These are phyloP conservation scores for Hypena proboscidalis DNA, from an alignment of 2,888 invertebrate genomes.

Conservation along the genomic window DNA sequence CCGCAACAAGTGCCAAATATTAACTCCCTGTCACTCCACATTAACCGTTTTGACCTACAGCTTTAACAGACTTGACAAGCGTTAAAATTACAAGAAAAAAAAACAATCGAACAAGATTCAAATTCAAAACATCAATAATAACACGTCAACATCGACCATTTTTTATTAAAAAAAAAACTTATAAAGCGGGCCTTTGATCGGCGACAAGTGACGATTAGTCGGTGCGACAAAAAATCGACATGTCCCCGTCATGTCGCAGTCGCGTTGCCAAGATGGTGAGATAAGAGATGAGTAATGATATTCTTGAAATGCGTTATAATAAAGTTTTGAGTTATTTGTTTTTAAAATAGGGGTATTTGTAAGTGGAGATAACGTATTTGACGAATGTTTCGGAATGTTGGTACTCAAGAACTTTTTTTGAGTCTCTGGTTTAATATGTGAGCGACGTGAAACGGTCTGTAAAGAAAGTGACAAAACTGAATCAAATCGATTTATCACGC, in stretches of 20 bases:
- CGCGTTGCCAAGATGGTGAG: slow-evolving; percentile 61
- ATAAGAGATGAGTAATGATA: slow-evolving; percentile 69
- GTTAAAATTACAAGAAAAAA: slow-evolving; percentile 27
- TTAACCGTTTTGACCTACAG: slow-evolving; percentile 6
- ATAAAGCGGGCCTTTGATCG: slow-evolving; percentile 58
- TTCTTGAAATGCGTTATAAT: slow-evolving; percentile 59
- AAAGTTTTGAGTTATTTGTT: slow-evolving; percentile 34
- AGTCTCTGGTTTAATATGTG: too few species aligned
- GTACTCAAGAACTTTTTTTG: too few species aligned
- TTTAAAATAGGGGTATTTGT: slow-evolving; percentile 17
- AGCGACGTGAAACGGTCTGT: too few species aligned
- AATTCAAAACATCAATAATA: slow-evolving; percentile 58
- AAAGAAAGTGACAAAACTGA: too few species aligned
- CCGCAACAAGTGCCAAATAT: slow-evolving; percentile 11
- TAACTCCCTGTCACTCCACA: slow-evolving; percentile 13
- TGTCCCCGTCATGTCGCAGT: slow-evolving; percentile 72
- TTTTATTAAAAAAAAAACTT: slow-evolving; percentile 44
- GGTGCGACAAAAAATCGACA: slow-evolving; percentile 67
- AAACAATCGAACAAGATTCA: slow-evolving; percentile 41
- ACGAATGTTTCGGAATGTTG: neutral
- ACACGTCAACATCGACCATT: slow-evolving; percentile 54
- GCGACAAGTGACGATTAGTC: slow-evolving; percentile 73
- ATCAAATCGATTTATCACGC: too few species aligned
- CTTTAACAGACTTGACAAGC: slow-evolving; percentile 27
- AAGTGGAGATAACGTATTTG: slow-evolving; percentile 8